A percentile compares a stretch with the other conserved stretches of the same genome.
Evolutionary conservation across 2,888 invertebrate genomes (phyloP).

Genomic region (Melipona beecheii): DNA sequence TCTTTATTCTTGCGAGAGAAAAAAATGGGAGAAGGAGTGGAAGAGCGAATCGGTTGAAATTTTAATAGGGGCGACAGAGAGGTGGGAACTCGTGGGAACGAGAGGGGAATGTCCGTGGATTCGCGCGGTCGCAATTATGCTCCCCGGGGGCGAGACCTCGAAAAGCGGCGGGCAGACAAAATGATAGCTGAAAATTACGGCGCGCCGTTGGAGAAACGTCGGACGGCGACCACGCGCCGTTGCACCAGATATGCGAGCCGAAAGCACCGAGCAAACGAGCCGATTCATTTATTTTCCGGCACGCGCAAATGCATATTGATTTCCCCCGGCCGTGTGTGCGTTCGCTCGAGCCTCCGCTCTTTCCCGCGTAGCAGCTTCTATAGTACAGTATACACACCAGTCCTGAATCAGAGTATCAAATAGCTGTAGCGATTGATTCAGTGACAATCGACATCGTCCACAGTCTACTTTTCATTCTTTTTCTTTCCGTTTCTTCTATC

Average conservation of each 20-base stretch:
- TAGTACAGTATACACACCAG: background rate
- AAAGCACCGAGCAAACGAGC: slow-evolving; percentile 37
- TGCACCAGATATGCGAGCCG: slow-evolving; percentile 13
- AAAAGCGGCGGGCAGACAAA: slow-evolving; percentile 4
- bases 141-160: background rate
- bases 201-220: slow-evolving; percentile 6
- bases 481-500: background rate
- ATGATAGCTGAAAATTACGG: slow-evolving; percentile 37
- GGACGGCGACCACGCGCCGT: slow-evolving; percentile 4
- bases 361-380: background rate
- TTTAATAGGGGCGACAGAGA: background rate
- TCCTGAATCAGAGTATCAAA: background rate
- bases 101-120: background rate
- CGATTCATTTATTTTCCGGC: slow-evolving; percentile 49
- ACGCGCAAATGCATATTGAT: slow-evolving; percentile 52
- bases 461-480: background rate
- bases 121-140: slow-evolving; percentile 20
- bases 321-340: slow-evolving; percentile 18
- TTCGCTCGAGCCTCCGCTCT: slow-evolving; percentile 11
- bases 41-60: background rate
- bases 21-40: background rate
- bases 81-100: background rate
- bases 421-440: background rate
- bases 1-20: background rate
- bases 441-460: too few species aligned